phyloP scores from a whole-genome alignment of 2,797 vertebrate species.

The Mus caroli region DNA sequence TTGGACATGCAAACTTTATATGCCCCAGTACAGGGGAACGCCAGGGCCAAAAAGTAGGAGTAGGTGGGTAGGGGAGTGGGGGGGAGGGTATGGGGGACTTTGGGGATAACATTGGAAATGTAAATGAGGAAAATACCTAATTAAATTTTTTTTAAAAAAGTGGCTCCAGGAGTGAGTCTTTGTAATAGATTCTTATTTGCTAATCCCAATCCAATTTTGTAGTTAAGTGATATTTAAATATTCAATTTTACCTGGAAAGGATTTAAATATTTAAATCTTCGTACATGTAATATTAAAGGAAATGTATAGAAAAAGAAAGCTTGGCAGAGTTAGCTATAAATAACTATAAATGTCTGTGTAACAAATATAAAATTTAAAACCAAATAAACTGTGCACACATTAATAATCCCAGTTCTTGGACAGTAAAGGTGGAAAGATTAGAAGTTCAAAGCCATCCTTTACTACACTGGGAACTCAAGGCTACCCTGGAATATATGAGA shows the following conservation, averaged over 20 bases:
- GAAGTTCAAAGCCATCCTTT: background rate
- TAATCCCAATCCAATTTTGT: background rate
- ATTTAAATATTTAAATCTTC: conserved; percentile 43
- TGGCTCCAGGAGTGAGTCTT: background rate
- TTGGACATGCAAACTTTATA: too few species aligned
- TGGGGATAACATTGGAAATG: too few species aligned
- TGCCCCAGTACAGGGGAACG: too few species aligned
- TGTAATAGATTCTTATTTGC: background rate
- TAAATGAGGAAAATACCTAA: too few species aligned
- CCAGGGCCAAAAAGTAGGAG: too few species aligned
- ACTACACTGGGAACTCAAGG: background rate
- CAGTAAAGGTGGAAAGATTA: background rate
- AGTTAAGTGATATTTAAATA: background rate
- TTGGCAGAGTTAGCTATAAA: conserved; percentile 30
- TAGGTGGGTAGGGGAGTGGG: too few species aligned
- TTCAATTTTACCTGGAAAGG: background rate
- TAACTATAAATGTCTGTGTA: background rate
- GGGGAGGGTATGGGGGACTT: too few species aligned
- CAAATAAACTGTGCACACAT: background rate
- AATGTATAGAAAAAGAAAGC: background rate
- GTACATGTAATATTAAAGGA: conserved; percentile 18
- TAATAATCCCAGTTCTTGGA: background rate
- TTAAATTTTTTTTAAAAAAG: too few species aligned
- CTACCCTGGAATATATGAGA: background rate
- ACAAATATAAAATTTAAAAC: background rate